Base-by-base conservation (phyloP, 2,888 invertebrate genomes). In the Pristionchus arcanus region DNA sequence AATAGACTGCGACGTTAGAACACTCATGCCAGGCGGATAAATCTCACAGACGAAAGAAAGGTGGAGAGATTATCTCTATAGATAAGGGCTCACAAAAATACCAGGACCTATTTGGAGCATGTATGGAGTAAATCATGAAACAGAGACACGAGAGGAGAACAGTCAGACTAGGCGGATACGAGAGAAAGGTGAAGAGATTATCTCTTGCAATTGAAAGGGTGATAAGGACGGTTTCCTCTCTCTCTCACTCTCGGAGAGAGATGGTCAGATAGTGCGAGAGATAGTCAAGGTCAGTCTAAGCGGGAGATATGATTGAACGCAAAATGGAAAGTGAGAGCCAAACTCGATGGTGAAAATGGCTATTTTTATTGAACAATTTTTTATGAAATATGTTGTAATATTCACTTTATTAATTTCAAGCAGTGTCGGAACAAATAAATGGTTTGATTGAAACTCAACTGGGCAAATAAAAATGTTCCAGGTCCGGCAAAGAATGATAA, bases 161-260 rank as follows among this genome's bases (percentile, higher is more conserved):
- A 7, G 2, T 28, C n/a, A 21, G 31, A 83, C 25, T n/a, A 15
- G 19, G 49, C 81, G 25, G 49, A 81, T 21, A 49, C 34, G n/a
- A 13, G 49, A 55, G 11, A 28, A 19, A 49, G 15, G n/a, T 49
- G 25, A 49, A 3, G n/a, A 19, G 34, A 55, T 34, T 37, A 53
- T 53, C 55, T 21, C 7, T 16, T 4, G 37, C 5, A 81, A 81
- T 81, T n/a, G n/a, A n/a, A n/a, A 13, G 16, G 16, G 53, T 84
- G 84, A 84, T 84, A 84, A 84, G 84, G 53, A 34, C 86, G 66
- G 16, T 53, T 31, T 83, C 83, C 37, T 42, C 42, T 49, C 42
- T 49, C 42, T 49, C 42, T 49, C 42, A 11, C 42, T 1, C 42
- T 49, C 42, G n/a, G 5, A 2, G 11, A 42, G 37, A 77, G 77